A percentile compares a stretch with the other conserved stretches of the same genome.
phyloP scores from a whole-genome alignment of 1,140 invertebrate genomes.

The Zaprionus tsacasi region DNA sequence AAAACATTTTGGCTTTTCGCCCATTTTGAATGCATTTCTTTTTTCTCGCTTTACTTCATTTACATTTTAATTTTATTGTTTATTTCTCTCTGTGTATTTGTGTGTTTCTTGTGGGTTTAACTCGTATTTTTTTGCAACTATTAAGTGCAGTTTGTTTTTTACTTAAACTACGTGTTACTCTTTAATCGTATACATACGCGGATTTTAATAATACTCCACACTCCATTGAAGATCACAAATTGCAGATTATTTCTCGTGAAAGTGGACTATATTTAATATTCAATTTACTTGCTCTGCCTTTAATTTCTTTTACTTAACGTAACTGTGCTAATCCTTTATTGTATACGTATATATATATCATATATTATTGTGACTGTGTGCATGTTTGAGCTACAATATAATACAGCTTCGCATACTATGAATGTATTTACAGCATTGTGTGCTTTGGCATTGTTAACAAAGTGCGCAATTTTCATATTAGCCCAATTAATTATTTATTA shows the following conservation, averaged over 20 bases:
- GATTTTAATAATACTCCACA: constrained; percentile 46
- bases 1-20: constrained; percentile 65
- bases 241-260: not conserved
- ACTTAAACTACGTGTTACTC: constrained; percentile 73
- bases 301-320: not conserved
- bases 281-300: constrained; percentile 33
- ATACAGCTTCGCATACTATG: constrained; percentile 33
- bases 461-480: constrained; percentile 39
- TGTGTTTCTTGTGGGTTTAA: constrained; percentile 22
- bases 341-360: not conserved
- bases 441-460: constrained; percentile 34
- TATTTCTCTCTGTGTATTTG: constrained; percentile 44
- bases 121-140: constrained; percentile 36
- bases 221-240: not conserved
- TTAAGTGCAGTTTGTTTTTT: constrained; percentile 62
- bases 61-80: constrained; percentile 55
- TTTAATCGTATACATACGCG: constrained; percentile 77
- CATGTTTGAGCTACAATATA: constrained; percentile 12
- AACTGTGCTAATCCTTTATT: not conserved
- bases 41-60: constrained; percentile 39
- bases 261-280: not conserved
- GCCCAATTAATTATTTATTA: constrained; percentile 27
- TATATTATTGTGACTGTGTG: not conserved
- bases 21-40: constrained; percentile 25
- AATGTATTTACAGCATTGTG: constrained; percentile 28